Percentiles rank a stretch among this genome's conserved stretches.
phyloP scores from a whole-genome alignment of 1,140 invertebrate species.

The Diachasma alloeum region DNA sequence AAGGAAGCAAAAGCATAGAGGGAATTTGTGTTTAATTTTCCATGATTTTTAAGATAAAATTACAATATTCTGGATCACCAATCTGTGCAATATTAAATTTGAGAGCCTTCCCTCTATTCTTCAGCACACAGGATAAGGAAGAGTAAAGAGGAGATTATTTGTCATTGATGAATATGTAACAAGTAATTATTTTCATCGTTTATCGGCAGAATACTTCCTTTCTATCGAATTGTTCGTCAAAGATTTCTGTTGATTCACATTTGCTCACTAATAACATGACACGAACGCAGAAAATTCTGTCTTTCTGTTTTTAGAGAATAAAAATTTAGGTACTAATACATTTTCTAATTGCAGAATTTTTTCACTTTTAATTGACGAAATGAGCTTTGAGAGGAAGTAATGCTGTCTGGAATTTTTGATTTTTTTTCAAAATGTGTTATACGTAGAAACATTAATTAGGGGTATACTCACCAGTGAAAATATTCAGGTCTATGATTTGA shows the following conservation, averaged over 20 bases:
- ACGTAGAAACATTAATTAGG: neutral
- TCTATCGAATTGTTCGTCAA: too few species aligned
- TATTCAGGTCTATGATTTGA: neutral
- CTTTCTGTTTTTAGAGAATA: too few species aligned
- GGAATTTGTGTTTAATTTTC: slow-evolving; percentile 32
- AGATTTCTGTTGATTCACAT: neutral
- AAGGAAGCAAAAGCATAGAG: slow-evolving; percentile 29
- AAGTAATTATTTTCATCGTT: neutral
- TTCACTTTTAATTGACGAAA: neutral
- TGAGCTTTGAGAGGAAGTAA: neutral
- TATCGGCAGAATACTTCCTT: neutral
- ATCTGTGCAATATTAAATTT: neutral
- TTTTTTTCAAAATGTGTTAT: neutral
- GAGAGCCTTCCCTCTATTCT: neutral
- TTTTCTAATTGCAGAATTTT: neutral
- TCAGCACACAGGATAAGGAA: too few species aligned
- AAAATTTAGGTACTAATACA: neutral
- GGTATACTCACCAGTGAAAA: neutral
- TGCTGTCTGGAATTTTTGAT: neutral
- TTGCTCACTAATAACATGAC: too few species aligned
- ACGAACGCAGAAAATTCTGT: too few species aligned
- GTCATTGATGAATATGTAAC: neutral
- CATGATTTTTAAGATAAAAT: neutral
- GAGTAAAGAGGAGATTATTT: neutral
- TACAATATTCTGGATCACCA: neutral